These are phyloP conservation scores for Vombatus ursinus DNA, from an alignment of 2,113 vertebrate species.

Conservation along the genomic window DNA sequence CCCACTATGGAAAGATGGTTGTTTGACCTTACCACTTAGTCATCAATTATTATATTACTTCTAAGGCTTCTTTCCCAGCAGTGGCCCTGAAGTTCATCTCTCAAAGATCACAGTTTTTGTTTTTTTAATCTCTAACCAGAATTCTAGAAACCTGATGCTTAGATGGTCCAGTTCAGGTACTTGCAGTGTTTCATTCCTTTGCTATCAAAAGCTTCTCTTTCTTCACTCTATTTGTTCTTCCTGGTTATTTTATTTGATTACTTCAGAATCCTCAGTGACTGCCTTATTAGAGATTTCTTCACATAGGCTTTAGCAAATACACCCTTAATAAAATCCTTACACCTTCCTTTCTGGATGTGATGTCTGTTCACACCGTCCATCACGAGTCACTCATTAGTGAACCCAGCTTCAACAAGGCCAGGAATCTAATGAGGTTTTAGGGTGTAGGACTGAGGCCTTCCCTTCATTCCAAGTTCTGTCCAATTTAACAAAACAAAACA, in stretches of 20 bases:
- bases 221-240: slow-evolving; percentile 13
- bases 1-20: neutral
- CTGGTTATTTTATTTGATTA: slow-evolving; percentile 26
- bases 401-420: neutral
- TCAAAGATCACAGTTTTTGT: neutral
- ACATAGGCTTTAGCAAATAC: slow-evolving; percentile 8
- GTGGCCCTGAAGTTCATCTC: neutral
- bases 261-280: neutral
- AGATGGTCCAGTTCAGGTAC: neutral
- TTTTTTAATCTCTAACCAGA: neutral
- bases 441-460: neutral
- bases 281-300: slow-evolving; percentile 49
- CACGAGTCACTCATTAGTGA: slow-evolving; percentile 29
- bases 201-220: neutral
- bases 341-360: neutral
- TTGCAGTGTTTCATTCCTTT: neutral
- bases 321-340: slow-evolving; percentile 49
- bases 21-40: neutral
- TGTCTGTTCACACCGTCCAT: slow-evolving; percentile 18
- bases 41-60: neutral
- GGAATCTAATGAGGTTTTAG: slow-evolving; percentile 10
- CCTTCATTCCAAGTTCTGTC: neutral
- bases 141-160: neutral
- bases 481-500: neutral
- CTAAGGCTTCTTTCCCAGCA: neutral